phyloP scores from a whole-genome alignment of 2,797 vertebrate species.

The Coluber constrictor region DNA sequence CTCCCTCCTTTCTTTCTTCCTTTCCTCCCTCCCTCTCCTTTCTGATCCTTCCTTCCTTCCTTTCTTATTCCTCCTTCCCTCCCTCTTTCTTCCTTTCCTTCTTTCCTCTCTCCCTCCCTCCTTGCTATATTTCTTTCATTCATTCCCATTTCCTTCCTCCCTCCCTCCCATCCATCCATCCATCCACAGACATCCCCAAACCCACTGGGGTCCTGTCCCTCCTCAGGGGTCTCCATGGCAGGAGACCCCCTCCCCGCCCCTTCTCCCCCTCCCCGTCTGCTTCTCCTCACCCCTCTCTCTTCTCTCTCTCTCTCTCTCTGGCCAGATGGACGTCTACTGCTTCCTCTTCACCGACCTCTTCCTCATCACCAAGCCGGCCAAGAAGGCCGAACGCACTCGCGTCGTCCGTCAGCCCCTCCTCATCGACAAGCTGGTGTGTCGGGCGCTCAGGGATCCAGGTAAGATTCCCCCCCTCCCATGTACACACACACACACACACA shows the following conservation, averaged over 20 bases:
- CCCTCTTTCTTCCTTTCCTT: too few species aligned
- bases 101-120: too few species aligned
- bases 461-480: constrained; percentile 42
- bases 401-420: constrained; percentile 90
- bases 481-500: too few species aligned
- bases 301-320: background rate
- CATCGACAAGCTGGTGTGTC: constrained; percentile 87
- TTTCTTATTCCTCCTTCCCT: background rate
- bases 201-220: too few species aligned
- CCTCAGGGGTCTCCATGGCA: background rate
- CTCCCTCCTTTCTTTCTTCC: too few species aligned
- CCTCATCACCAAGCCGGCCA: constrained; percentile 91
- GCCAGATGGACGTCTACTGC: constrained; percentile 93
- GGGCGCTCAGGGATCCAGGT: constrained; percentile 93
- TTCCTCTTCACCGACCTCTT: constrained; percentile 95
- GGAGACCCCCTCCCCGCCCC: background rate
- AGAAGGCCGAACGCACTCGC: constrained; percentile 90
- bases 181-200: too few species aligned
- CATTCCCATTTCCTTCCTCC: too few species aligned
- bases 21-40: background rate
- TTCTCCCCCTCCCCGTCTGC: background rate
- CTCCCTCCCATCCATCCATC: background rate
- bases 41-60: too few species aligned
- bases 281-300: background rate
- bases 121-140: too few species aligned